Evolutionary conservation across 2,113 vertebrate species (phyloP), one percentile per base, ranked within the genome.

Genomic region (Eclectus roratus): DNA sequence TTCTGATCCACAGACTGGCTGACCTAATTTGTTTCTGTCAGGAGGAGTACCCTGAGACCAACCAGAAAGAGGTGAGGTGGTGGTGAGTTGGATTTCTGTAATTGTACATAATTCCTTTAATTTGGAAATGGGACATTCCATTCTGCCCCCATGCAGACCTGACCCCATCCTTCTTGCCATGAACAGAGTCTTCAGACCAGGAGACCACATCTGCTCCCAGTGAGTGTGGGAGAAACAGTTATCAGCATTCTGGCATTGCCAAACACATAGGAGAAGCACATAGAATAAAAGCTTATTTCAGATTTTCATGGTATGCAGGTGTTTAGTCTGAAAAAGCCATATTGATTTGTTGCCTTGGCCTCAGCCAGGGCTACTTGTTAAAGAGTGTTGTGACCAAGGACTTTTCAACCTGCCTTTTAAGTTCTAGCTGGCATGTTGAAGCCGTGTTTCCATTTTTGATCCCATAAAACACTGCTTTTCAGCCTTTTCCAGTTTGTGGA

Each of bases 1-100:
- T 11, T 80, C 69, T 76, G 46, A 39, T 44, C 39, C 0, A 0
- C 17, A 18, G 44, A 21, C 14, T 3, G 2, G 4, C 31, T 39
- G 41, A 28, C 8, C 66, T 77, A 3, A 24, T n/a, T 15, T 47
- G 3, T 15, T 77, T 39, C 49, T 71, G 23, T 71, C 10, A 13
- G 44, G 27, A 44, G 14, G 46, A 39, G 24, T 66, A 46, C 1
- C 4, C 66, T 63, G 72, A 20, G 6, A 28, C 33, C 43, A 71
- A 4, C 19, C 15, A 66, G 63, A 37, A 60, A 35, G 69, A 82
- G 33, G 18, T 52, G 53, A 78, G 33, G 49, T n/a, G 37, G 10
- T 79, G 60, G 16, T 15, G 35, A 43, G 29, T 7, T 58, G 43
- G 31, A 64, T 92, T 64, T 43, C n/a, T 74, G 11, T 58, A 64